Evolutionary conservation across 2,797 vertebrate species (phyloP).

Genomic region (Arrhamphus sclerolepis): DNA sequence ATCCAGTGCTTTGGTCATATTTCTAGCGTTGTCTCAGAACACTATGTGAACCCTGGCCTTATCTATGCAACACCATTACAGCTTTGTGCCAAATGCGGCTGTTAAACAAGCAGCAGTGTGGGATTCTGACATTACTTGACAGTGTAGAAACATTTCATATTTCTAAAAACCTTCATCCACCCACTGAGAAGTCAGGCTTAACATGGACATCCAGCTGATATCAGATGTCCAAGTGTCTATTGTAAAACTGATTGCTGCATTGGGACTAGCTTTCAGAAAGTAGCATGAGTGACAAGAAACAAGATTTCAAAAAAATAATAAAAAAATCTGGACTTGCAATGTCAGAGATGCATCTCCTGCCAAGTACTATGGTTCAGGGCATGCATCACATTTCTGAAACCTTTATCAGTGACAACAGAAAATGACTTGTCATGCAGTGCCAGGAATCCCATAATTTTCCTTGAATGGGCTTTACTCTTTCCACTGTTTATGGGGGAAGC

Average conservation of each 20-base stretch:
- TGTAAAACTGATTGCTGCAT: constrained; percentile 1
- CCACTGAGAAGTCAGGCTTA: constrained; percentile 1
- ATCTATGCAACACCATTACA: not conserved
- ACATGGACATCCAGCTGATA: not conserved
- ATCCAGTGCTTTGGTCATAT: not conserved
- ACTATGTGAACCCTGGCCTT: not conserved
- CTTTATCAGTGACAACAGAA: too few species aligned
- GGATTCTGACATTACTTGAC: not conserved
- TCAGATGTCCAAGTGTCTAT: not conserved
- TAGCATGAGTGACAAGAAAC: not conserved
- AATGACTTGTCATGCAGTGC: too few species aligned
- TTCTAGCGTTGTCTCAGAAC: not conserved
- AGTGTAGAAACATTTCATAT: not conserved
- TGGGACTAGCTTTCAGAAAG: not conserved
- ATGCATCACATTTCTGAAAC: too few species aligned
- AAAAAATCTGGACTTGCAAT: too few species aligned
- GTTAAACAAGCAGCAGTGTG: not conserved
- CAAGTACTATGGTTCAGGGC: not conserved
- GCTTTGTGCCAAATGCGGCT: not conserved
- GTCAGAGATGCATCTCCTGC: not conserved
- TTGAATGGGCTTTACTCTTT: too few species aligned
- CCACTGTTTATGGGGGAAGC: too few species aligned
- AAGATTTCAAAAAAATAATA: not conserved
- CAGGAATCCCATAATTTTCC: too few species aligned
- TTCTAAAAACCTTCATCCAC: not conserved